Percentiles rank a stretch among this genome's conserved stretches.
phyloP scores from a whole-genome alignment of 1,140 invertebrate species.

The Riptortus pedestris region DNA sequence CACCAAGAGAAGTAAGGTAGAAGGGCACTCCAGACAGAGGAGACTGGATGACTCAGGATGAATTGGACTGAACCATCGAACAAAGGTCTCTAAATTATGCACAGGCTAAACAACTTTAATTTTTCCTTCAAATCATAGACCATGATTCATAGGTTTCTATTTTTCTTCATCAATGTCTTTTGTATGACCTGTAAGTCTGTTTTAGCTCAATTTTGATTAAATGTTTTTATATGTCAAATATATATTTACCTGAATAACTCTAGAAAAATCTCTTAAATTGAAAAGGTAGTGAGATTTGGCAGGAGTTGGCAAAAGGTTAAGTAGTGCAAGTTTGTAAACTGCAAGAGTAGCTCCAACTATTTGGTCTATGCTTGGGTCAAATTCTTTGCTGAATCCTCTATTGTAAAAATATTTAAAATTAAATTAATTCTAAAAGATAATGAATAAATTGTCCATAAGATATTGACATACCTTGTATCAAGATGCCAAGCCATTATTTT shows the following conservation, averaged over 20 bases:
- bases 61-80: too few relatives aligned
- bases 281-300: slow-evolving; percentile 90
- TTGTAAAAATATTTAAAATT: slow-evolving; percentile 30
- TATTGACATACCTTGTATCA: slow-evolving; percentile 54
- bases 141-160: too few relatives aligned
- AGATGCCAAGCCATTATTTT: slow-evolving; percentile 91
- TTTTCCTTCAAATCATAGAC: too few relatives aligned
- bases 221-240: too few relatives aligned
- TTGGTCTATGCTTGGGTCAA: slow-evolving; percentile 84
- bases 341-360: slow-evolving; percentile 75
- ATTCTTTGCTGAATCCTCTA: slow-evolving; percentile 89
- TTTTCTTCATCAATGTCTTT: too few relatives aligned
- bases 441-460: neutral
- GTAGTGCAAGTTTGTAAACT: slow-evolving; percentile 74
- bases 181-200: too few relatives aligned
- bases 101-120: too few relatives aligned
- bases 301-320: slow-evolving; percentile 76
- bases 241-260: slow-evolving; percentile 74
- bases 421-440: neutral
- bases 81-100: too few relatives aligned
- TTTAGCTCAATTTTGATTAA: too few relatives aligned
- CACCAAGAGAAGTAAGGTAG: too few relatives aligned
- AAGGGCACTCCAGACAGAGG: too few relatives aligned
- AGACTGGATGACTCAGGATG: too few relatives aligned
- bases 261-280: slow-evolving; percentile 86